These are phyloP conservation scores for Periophthalmodon schlosseri DNA, from an alignment of 2,113 vertebrate species.

Conservation along the genomic window DNA sequence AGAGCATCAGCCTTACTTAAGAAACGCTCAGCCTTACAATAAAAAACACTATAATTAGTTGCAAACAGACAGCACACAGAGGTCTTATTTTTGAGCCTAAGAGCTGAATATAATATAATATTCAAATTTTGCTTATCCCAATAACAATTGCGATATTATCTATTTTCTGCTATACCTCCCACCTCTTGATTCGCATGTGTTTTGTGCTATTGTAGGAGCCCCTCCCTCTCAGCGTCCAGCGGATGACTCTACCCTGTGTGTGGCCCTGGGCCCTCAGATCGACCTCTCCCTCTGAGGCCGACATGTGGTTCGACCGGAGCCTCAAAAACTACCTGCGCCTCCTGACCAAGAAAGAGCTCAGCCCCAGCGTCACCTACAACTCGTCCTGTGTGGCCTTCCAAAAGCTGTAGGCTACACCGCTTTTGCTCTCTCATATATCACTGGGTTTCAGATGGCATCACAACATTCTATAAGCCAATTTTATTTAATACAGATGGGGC, in stretches of 20 bases:
- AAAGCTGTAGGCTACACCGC: constrained; percentile 61
- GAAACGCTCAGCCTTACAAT: too few species aligned
- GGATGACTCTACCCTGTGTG: constrained; percentile 63
- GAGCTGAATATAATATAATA: too few species aligned
- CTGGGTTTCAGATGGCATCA: too few species aligned
- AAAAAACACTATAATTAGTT: too few species aligned
- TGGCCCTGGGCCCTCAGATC: constrained; percentile 69
- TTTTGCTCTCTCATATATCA: background rate
- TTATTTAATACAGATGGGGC: too few species aligned
- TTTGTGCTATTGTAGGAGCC: constrained; percentile 52
- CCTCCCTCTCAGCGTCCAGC: constrained; percentile 40
- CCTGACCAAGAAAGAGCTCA: constrained; percentile 69
- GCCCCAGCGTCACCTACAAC: constrained; percentile 37
- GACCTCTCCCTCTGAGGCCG: constrained; percentile 47
- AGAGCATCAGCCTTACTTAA: too few species aligned
- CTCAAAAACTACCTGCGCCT: constrained; percentile 63
- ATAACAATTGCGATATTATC: background rate
- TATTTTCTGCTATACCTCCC: background rate
- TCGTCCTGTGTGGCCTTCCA: constrained; percentile 71
- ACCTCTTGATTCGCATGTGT: background rate
- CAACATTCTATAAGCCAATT: too few species aligned
- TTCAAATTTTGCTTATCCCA: background rate
- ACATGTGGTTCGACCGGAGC: constrained; percentile 64
- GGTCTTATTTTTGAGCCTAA: too few species aligned
- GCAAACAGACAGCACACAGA: too few species aligned